Conservation (phyloP, 2,888 invertebrate genomes). For the Phyto melanocephala region DNA sequence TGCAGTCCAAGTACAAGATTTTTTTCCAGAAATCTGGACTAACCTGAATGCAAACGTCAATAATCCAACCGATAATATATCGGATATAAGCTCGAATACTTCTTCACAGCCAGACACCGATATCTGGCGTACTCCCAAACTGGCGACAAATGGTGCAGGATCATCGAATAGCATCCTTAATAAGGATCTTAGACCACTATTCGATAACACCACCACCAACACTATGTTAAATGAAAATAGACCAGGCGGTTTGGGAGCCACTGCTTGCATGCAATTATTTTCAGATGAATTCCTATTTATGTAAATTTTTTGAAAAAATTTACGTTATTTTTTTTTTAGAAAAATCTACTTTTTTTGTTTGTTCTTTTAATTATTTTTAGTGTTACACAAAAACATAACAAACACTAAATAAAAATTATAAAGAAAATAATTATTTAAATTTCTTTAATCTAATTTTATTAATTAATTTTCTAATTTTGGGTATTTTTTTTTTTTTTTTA, state of each 20-base stretch:
- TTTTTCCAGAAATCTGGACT: conserved; percentile 78
- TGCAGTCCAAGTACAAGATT: conserved; percentile 65
- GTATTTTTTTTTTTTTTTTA: no score
- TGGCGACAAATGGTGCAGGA: conserved; percentile 35
- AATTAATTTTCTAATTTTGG: conserved; percentile 35
- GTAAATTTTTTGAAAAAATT: conserved; percentile 77
- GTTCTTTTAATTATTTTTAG: conserved; percentile 34
- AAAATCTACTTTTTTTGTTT: conserved; percentile 52
- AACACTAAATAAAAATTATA: conserved; percentile 47
- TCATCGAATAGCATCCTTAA: conserved; percentile 33
- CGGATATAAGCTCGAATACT: conserved; percentile 73
- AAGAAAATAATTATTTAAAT: conserved; percentile 44
- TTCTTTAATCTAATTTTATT: conserved; percentile 52
- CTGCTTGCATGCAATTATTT: conserved; percentile 82
- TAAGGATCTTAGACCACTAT: conserved; percentile 45
- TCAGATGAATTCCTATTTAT: conserved; percentile 81
- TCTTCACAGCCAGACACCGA: conserved; percentile 67
- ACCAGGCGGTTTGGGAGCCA: conserved; percentile 66
- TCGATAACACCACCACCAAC: conserved; percentile 27
- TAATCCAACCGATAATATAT: conserved; percentile 57
- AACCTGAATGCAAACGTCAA: conserved; percentile 65
- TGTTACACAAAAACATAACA: conserved; percentile 2
- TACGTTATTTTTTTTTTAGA: conserved; percentile 50
- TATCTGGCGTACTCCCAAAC: conserved; percentile 67
- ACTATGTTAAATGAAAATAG: conserved; percentile 51